These are phyloP conservation scores for Plotosus lineatus DNA, from an alignment of 2,113 vertebrate genomes.

Conservation along the genomic window DNA sequence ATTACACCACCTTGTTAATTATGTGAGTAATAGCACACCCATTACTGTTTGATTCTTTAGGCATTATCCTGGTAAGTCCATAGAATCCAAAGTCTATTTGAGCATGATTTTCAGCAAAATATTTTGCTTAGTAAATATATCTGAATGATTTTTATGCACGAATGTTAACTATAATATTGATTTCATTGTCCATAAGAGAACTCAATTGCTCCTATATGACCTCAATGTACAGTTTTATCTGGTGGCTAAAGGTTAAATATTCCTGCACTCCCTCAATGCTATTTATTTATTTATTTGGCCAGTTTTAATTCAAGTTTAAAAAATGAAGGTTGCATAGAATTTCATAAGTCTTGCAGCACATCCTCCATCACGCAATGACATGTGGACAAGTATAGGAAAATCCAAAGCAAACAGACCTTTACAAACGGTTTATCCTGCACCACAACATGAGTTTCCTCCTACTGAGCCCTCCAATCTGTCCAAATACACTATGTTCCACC, in stretches of 20 bases:
- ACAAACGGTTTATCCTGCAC: slow-evolving; percentile 26
- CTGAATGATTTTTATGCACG: not conserved
- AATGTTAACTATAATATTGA: not conserved
- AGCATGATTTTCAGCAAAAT: not conserved
- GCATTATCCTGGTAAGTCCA: no score
- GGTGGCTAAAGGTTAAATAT: not conserved
- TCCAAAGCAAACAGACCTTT: slow-evolving; percentile 9
- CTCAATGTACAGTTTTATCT: not conserved
- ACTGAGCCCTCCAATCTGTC: slow-evolving; percentile 35
- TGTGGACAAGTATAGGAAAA: not conserved
- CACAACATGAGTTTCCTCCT: slow-evolving; percentile 43
- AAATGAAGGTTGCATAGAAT: not conserved
- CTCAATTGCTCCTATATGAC: not conserved
- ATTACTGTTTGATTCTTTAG: no score
- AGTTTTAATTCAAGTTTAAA: not conserved
- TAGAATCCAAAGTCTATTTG: not conserved
- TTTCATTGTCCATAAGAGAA: not conserved
- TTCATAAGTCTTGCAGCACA: not conserved
- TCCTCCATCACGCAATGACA: not conserved
- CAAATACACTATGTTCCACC: slow-evolving; percentile 31
- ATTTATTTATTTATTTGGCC: not conserved
- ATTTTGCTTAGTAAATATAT: not conserved
- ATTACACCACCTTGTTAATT: no score
- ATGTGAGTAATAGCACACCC: no score
- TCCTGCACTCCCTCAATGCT: not conserved